Evolutionary conservation across 2,113 vertebrate species (phyloP).

Genomic region (Hystrix cristata): DNA sequence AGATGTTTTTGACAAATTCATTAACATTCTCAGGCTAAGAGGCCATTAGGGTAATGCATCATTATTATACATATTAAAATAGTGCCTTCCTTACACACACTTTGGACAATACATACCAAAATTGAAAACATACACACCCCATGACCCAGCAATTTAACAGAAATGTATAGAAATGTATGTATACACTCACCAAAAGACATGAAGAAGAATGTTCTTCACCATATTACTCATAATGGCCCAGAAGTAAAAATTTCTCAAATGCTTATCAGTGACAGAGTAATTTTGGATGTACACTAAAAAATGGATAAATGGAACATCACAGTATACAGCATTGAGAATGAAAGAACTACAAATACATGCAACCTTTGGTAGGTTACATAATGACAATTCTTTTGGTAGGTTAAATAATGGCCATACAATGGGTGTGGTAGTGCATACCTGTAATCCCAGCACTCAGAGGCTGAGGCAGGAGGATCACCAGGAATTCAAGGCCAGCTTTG

Average conservation of each 20-base stretch:
- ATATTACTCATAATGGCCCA: conserved; percentile 21
- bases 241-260: conserved; percentile 32
- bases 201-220: neutral
- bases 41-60: conserved; percentile 31
- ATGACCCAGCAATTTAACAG: conserved; percentile 6
- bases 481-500: no score
- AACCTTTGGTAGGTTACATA: neutral
- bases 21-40: conserved; percentile 36
- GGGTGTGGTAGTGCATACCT: no score
- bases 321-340: conserved; percentile 1
- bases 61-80: conserved; percentile 61
- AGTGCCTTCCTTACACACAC: neutral
- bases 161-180: neutral
- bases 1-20: conserved; percentile 44
- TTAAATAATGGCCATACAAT: neutral
- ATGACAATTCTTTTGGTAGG: neutral
- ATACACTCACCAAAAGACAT: conserved; percentile 13
- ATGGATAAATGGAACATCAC: neutral
- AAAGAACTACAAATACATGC: neutral
- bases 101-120: conserved; percentile 24
- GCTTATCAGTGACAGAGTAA: neutral
- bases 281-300: conserved; percentile 57
- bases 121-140: neutral
- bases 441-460: no score
- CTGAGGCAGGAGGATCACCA: no score